A percentile compares a stretch with the other conserved stretches of the same genome.
Evolutionary conservation across 2,888 invertebrate genomes (phyloP).

Genomic region (Chrysodeixis includens): DNA sequence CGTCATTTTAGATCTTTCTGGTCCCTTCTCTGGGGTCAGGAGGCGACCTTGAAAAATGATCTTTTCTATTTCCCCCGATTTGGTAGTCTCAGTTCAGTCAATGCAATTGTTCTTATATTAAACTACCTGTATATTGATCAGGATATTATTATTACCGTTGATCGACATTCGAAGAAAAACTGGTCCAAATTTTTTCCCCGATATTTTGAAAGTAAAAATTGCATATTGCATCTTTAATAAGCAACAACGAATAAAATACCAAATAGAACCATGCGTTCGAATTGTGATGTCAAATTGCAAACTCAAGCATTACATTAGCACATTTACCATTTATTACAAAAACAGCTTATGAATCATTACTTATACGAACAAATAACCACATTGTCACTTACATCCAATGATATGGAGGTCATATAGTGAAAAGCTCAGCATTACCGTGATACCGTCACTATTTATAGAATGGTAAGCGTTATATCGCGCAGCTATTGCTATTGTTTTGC

Average conservation of each 20-base stretch:
- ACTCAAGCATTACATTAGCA: neutral
- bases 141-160: too few relatives aligned
- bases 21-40: conserved; percentile 32
- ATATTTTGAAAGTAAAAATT: too few relatives aligned
- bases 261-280: neutral
- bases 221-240: too few relatives aligned
- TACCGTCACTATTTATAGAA: conserved; percentile 27
- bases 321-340: neutral
- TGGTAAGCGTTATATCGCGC: conserved; percentile 8
- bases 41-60: conserved; percentile 32
- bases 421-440: conserved; percentile 26
- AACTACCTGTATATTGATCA: too few relatives aligned
- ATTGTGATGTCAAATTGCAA: neutral
- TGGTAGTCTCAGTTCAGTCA: too few relatives aligned
- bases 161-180: too few relatives aligned
- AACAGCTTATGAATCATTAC: neutral
- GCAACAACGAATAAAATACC: too few relatives aligned
- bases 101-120: too few relatives aligned
- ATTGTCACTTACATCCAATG: neutral
- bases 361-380: neutral
- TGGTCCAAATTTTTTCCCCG: too few relatives aligned
- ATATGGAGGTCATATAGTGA: conserved; percentile 12
- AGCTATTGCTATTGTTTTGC: conserved; percentile 33
- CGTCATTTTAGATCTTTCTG: conserved; percentile 14
- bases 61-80: too few relatives aligned